Conservation (phyloP, 2,797 vertebrate genomes). For the Spinibarbus caldwelli region DNA sequence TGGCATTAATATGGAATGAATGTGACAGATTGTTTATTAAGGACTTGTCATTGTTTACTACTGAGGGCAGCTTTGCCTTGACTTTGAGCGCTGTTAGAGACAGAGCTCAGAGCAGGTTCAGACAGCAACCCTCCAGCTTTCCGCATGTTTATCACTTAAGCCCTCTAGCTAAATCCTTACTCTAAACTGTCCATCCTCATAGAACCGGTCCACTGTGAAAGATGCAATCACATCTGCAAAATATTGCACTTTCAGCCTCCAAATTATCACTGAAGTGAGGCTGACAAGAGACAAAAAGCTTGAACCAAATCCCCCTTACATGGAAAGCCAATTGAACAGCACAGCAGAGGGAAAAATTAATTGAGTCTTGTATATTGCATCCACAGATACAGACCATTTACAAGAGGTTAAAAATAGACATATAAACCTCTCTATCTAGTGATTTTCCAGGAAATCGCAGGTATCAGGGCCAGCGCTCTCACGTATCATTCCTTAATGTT, state of each 20-base stretch:
- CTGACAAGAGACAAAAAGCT: constrained; percentile 19
- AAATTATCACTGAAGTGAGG: constrained; percentile 34
- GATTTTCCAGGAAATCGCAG: background rate
- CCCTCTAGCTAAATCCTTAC: constrained; percentile 45
- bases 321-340: constrained; percentile 8
- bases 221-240: constrained; percentile 41
- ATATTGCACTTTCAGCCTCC: constrained; percentile 13
- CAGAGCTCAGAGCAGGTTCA: constrained; percentile 70
- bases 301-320: constrained; percentile 16
- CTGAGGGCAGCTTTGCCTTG: constrained; percentile 68
- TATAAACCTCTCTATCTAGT: background rate
- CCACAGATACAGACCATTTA: background rate
- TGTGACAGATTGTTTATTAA: constrained; percentile 82
- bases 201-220: constrained; percentile 47
- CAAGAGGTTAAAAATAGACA: background rate
- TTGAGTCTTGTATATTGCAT: background rate
- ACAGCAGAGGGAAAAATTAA: constrained; percentile 17
- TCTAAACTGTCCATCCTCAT: constrained; percentile 57
- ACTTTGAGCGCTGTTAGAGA: constrained; percentile 76
- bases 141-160: constrained; percentile 44
- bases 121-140: constrained; percentile 54
- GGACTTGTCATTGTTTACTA: constrained; percentile 79
- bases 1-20: constrained; percentile 80
- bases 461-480: constrained; percentile 3
- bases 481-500: background rate